Conservation (phyloP, 2,797 vertebrate species). For the Sardinella longiceps region DNA sequence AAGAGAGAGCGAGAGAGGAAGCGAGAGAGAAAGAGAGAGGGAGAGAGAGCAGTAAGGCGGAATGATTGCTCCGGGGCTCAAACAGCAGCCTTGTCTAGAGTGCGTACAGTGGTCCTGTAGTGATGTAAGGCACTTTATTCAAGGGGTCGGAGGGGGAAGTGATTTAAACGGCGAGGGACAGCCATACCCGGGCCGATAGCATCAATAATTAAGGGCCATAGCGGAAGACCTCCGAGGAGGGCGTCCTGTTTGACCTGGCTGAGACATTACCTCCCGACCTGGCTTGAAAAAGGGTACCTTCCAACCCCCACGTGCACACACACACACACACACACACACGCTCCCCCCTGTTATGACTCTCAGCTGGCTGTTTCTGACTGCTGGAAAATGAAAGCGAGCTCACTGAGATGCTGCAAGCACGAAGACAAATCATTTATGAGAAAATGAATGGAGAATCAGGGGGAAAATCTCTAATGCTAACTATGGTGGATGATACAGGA, state of each 20-base stretch:
- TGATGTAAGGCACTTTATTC: slow-evolving; percentile 35
- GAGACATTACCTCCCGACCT: background rate
- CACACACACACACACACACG: background rate
- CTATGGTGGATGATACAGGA: no score
- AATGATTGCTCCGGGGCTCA: slow-evolving; percentile 26
- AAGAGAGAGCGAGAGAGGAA: background rate
- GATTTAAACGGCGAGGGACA: slow-evolving; percentile 23
- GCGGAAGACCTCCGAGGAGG: background rate
- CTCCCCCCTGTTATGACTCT: background rate
- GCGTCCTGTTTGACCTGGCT: background rate
- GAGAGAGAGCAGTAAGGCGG: slow-evolving; percentile 24
- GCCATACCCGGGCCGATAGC: background rate
- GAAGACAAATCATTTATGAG: no score
- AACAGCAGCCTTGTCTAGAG: slow-evolving; percentile 18
- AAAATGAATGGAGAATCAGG: no score
- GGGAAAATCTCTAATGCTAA: no score
- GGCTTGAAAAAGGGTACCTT: background rate
- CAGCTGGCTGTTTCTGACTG: background rate
- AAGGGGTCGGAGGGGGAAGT: background rate
- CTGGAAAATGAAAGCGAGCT: background rate
- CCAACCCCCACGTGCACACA: no score
- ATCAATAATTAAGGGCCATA: slow-evolving; percentile 23
- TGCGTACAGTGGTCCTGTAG: background rate
- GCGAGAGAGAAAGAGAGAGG: slow-evolving; percentile 16
- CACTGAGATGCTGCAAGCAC: no score